A percentile compares a stretch with the other conserved stretches of the same genome.
These are phyloP conservation scores for Philypnodon macrostomus DNA, from an alignment of 2,797 vertebrate species.

Conservation along the genomic window DNA sequence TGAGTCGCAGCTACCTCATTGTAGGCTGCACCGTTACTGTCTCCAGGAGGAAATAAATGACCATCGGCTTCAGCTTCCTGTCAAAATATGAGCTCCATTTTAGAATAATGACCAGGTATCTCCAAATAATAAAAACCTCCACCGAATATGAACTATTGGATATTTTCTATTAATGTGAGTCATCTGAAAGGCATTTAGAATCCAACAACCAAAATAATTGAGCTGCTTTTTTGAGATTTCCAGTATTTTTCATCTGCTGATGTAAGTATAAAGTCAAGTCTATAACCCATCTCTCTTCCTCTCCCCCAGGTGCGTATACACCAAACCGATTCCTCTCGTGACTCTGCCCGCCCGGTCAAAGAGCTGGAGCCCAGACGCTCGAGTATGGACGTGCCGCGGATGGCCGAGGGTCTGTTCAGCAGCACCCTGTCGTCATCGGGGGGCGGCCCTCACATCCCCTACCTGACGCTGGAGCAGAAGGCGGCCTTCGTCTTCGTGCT, in stretches of 20 bases:
- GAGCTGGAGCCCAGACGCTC: constrained; percentile 67
- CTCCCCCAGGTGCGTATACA: constrained; percentile 40
- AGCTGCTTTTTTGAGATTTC: too few species aligned
- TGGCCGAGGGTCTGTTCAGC: constrained; percentile 76
- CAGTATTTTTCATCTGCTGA: too few species aligned
- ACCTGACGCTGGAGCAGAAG: constrained; percentile 84
- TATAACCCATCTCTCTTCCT: constrained; percentile 42
- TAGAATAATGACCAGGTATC: not conserved
- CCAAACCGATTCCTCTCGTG: constrained; percentile 16
- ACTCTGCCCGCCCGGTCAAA: constrained; percentile 38
- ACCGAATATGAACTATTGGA: not conserved
- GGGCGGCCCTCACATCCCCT: constrained; percentile 64
- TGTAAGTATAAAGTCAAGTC: not conserved
- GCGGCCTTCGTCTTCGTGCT: constrained; percentile 83
- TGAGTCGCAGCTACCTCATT: too few species aligned
- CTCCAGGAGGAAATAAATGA: not conserved
- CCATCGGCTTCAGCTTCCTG: not conserved
- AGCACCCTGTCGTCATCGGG: constrained; percentile 78
- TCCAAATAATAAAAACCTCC: not conserved
- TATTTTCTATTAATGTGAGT: too few species aligned
- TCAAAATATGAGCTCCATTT: not conserved
- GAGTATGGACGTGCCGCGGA: constrained; percentile 73
- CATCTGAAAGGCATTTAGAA: too few species aligned
- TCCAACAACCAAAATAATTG: too few species aligned
- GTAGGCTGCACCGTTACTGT: not conserved